Base-by-base conservation (phyloP, 2,888 invertebrate genomes). In the Acanthococcus lagerstroemiae region DNA sequence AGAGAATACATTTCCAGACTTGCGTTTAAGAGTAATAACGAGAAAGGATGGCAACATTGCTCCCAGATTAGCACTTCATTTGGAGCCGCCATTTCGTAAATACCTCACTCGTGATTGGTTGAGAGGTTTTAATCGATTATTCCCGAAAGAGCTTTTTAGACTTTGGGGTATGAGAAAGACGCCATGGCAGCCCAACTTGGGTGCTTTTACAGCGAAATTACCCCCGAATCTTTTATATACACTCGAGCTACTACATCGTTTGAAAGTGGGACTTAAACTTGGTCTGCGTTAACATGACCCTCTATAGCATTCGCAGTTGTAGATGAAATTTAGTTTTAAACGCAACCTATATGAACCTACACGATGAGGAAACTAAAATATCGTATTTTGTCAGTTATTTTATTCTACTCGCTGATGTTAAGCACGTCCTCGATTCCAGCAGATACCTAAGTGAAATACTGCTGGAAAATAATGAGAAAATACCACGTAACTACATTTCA, bases 131-230 rank as follows among this genome's bases (percentile, higher is more conserved):
- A 68, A 66, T 68, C 68, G 68, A 68, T 68, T 66, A 65, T 66
- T 66, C 68, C 68, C 68, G 68, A 66, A 66, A 66, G 68, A 68
- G 68, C 68, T 68, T n/a, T n/a, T 68, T 68, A 58, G 58, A 58
- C 58, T 58, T 58, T 24, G 45, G 58, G 58, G 58, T 58, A 58
- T 58, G 58, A 44, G 58, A 58, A 45, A 58, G 58, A 58, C 58
- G 58, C 58, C 58, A 58, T 45, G 44, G 24, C 45, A 58, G 46
- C 45, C 45, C 58, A 58, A 58, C 58, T 58, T 58, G 58, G 58
- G 58, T 58, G 58, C 58, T 58, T 58, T 58, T 58, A 58, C 58
- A 44, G 22, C 45, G 45, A 45, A 58, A 58, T 58, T 58, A 58
- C 58, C 58, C 58, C 58, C 37, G 58, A 45, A 45, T 58, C 25